phyloP scores from a whole-genome alignment of 92 coral and sea anemone species.

The Galaxea fascicularis region DNA sequence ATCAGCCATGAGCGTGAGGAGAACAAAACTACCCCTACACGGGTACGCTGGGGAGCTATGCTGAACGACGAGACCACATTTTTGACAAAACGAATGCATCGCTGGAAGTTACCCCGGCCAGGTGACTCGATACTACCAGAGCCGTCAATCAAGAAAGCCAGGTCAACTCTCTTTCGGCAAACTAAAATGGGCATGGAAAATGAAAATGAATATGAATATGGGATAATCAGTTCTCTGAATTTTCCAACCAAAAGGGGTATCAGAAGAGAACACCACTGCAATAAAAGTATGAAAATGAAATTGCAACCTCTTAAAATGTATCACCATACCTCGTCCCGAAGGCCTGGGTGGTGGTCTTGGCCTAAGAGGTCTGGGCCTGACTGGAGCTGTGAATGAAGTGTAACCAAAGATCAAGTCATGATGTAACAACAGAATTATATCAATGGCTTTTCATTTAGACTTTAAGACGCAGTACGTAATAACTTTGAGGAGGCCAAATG shows the following conservation, averaged over 20 bases:
- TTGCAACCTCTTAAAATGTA: background rate
- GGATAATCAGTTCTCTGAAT: background rate
- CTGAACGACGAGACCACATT: slow-evolving; percentile 62
- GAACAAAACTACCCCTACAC: slow-evolving; percentile 66
- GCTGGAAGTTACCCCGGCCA: slow-evolving; percentile 77
- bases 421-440: no score
- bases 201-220: no score
- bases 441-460: background rate
- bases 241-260: background rate
- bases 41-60: slow-evolving; percentile 49
- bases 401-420: background rate
- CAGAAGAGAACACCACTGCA: background rate
- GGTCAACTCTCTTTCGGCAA: slow-evolving; percentile 61
- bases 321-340: slow-evolving; percentile 56
- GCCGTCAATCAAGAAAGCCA: slow-evolving; percentile 77
- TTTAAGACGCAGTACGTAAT: no score
- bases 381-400: background rate
- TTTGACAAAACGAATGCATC: slow-evolving; percentile 79
- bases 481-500: no score
- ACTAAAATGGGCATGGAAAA: slow-evolving; percentile 23
- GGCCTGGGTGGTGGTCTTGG: slow-evolving; percentile 70
- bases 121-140: slow-evolving; percentile 76
- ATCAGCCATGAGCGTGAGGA: slow-evolving; percentile 52
- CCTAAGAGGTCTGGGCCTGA: slow-evolving; percentile 56
- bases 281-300: background rate